Percentiles rank a stretch among this genome's conserved stretches.
phyloP scores from a whole-genome alignment of 2,797 vertebrate species.

The Gallinago nigripennis region DNA sequence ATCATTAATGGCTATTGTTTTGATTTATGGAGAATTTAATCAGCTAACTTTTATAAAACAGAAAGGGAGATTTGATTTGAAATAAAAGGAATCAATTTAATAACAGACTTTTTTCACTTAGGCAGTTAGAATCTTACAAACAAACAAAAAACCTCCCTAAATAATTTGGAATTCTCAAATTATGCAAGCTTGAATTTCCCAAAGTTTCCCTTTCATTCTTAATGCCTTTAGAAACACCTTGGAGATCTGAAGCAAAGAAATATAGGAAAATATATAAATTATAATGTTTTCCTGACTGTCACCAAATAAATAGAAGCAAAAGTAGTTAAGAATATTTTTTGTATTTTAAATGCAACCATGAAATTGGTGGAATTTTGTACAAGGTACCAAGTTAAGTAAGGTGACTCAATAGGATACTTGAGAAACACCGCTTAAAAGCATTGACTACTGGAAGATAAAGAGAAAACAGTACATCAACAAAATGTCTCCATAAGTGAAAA shows the following conservation, averaged over 20 bases:
- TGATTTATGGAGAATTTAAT: conserved; percentile 10
- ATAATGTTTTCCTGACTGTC: background rate
- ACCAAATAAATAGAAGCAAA: background rate
- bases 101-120: background rate
- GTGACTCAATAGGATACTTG: background rate
- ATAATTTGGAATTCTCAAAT: background rate
- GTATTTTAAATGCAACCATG: background rate
- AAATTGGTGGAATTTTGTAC: background rate
- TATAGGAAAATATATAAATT: background rate
- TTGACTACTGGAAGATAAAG: background rate
- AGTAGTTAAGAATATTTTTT: background rate
- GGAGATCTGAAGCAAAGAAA: background rate
- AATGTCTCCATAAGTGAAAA: background rate
- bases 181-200: background rate
- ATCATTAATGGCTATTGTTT: background rate
- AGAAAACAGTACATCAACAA: background rate
- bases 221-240: background rate
- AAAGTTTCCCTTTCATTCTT: background rate
- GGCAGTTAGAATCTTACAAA: background rate
- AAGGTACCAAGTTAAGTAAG: background rate
- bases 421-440: background rate
- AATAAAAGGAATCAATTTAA: background rate
- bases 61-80: background rate
- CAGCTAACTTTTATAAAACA: background rate
- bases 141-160: background rate